phyloP scores from a whole-genome alignment of 1,140 invertebrate species.

The Camponotus floridanus region DNA sequence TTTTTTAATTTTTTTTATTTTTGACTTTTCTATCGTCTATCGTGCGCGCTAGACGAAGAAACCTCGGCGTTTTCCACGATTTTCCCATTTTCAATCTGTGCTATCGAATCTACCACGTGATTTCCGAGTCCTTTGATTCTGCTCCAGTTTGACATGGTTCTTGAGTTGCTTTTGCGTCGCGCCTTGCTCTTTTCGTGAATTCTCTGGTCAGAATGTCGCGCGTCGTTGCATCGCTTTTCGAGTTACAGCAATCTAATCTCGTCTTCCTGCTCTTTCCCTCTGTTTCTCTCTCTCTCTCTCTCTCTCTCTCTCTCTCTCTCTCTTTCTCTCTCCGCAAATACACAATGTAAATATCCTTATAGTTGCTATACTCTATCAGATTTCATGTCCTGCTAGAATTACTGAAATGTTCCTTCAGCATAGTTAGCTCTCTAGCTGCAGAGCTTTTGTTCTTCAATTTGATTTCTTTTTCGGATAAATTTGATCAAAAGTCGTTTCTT shows the following conservation, averaged over 20 bases:
- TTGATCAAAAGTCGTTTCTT: not conserved
- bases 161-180: slow-evolving; percentile 28
- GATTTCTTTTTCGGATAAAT: not conserved
- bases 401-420: not conserved
- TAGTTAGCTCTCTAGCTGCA: not conserved
- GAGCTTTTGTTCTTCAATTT: not conserved
- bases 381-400: slow-evolving; percentile 27
- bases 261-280: not conserved
- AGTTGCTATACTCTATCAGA: slow-evolving; percentile 46
- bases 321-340: slow-evolving; percentile 4
- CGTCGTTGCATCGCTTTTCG: slow-evolving; percentile 5
- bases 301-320: not conserved
- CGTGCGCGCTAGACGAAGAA: slow-evolving; percentile 23
- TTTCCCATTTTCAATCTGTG: slow-evolving; percentile 49
- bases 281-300: not conserved
- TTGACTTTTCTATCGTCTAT: slow-evolving; percentile 35
- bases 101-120: slow-evolving; percentile 30
- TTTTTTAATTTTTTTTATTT: slow-evolving; percentile 24
- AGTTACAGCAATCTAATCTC: slow-evolving; percentile 44
- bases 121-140: slow-evolving; percentile 57
- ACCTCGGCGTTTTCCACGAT: slow-evolving; percentile 35
- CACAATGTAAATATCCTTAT: slow-evolving; percentile 27
- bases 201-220: slow-evolving; percentile 49
- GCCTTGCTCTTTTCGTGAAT: slow-evolving; percentile 52
- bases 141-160: slow-evolving; percentile 34